Evolutionary conservation across 2,113 vertebrate genomes (phyloP), one percentile per base, ranked within the genome.

Genomic region (Hippocampus comes): DNA sequence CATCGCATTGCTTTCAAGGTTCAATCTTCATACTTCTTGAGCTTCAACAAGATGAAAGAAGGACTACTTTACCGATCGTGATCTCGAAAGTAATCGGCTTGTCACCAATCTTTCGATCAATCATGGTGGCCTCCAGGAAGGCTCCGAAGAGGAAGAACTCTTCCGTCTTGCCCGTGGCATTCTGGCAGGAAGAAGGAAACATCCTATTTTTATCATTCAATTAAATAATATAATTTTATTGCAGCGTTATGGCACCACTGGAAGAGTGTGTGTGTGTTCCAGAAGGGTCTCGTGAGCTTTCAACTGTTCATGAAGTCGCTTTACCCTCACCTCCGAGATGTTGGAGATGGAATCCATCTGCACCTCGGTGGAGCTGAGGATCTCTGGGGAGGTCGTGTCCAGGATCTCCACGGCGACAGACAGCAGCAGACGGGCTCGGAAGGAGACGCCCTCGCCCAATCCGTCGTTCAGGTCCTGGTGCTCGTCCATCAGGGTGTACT

Each of bases 391-490:
- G 56, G 90, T 92, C 67, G 95, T 96, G 83, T 99, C 97, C 84
- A 99, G 85, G 90, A 99, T 95, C 91, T 99, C 97, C 85, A 98
- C 94, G 0, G 93, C 94, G 23, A 99, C 84, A 38, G 93, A 94
- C 76, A 99, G 76, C 75, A 99, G 89, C 60, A 99, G 93, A 8
- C 97, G 94, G 49, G 97, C 94, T 0, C 97, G 92, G 91, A 99
- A 99, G 65, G 97, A 99, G 67, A 99, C 96, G 0, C 97, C 97
- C 76, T 99, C 97, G 0, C 97, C 97, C 7, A 98, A 91, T 0
- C 97, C 97, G 27, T 99, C 97, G 0, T 99, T 99, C 81, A 99
- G 89, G 88, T 99, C 97, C 87, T 99, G 97, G 89, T 99, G 97
- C 88, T 99, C 97, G 0, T 98, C 97, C 93, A 99, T 94, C 20